These are phyloP conservation scores for Galerucella calmariensis DNA, from an alignment of 2,888 invertebrate species.

Conservation along the genomic window DNA sequence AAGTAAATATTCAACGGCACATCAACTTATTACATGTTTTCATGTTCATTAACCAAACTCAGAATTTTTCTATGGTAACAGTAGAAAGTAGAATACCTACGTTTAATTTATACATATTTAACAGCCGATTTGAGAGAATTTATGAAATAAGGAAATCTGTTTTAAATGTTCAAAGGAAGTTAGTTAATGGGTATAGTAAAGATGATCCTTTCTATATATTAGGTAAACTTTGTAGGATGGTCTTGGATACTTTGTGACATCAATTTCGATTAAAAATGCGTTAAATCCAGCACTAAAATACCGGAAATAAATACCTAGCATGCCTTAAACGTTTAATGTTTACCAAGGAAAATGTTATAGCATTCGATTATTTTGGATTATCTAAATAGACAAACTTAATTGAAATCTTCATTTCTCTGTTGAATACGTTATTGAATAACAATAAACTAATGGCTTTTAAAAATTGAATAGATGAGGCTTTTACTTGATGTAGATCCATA, in stretches of 20 bases:
- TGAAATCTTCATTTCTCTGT: no score
- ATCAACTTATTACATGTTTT: neutral
- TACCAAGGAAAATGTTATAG: neutral
- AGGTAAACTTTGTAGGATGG: neutral
- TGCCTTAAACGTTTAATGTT: neutral
- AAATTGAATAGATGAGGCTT: no score
- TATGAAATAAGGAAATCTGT: conserved; percentile 12
- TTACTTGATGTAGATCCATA: no score
- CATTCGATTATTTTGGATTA: no score
- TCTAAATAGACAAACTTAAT: no score
- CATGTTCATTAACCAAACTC: neutral
- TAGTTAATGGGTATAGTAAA: neutral
- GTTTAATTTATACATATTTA: neutral
- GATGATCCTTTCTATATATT: conserved; percentile 5
- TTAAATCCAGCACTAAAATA: neutral
- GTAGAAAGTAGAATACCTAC: conserved; percentile 7
- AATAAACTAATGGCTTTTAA: no score
- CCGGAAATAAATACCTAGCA: neutral
- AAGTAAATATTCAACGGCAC: neutral
- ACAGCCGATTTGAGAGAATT: neutral
- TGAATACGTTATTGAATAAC: no score
- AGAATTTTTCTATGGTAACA: neutral
- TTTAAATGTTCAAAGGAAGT: conserved; percentile 1
- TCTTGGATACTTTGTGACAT: neutral
- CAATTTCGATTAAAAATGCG: neutral